These are phyloP conservation scores for Drosophila recens DNA, from an alignment of 2,888 invertebrate genomes.

Conservation along the genomic window DNA sequence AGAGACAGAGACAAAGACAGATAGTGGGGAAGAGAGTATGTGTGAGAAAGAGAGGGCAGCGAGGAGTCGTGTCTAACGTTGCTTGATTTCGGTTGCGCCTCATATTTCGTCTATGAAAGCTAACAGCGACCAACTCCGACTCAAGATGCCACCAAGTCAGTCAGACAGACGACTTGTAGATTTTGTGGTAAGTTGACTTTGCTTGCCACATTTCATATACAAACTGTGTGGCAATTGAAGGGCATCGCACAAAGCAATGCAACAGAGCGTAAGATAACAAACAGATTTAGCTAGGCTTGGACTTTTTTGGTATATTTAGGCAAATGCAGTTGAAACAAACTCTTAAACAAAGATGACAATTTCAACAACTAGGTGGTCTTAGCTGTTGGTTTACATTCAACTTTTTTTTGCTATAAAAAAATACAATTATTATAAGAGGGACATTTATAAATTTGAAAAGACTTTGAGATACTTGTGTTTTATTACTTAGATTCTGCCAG, in stretches of 20 bases:
- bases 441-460: too few relatives aligned
- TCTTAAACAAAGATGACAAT: neutral
- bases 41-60: constrained; percentile 34
- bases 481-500: too few relatives aligned
- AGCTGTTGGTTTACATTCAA: neutral
- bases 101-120: constrained; percentile 78
- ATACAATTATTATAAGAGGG: neutral
- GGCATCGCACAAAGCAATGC: constrained; percentile 13
- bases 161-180: constrained; percentile 13
- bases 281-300: constrained; percentile 4
- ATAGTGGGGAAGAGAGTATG: constrained; percentile 14
- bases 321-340: too few relatives aligned
- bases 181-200: constrained; percentile 30
- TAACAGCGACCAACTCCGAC: constrained; percentile 31
- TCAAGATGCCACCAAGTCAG: constrained; percentile 65
- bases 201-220: constrained; percentile 20
- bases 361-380: neutral
- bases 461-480: too few relatives aligned
- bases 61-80: constrained; percentile 47
- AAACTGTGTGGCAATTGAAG: constrained; percentile 19
- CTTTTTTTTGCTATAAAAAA: neutral
- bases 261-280: constrained; percentile 21
- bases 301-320: neutral
- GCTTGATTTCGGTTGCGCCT: constrained; percentile 75
- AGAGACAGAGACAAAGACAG: neutral